Evolutionary conservation across 2,888 invertebrate species (phyloP).

Genomic region (Stenchaetothrips biformis): DNA sequence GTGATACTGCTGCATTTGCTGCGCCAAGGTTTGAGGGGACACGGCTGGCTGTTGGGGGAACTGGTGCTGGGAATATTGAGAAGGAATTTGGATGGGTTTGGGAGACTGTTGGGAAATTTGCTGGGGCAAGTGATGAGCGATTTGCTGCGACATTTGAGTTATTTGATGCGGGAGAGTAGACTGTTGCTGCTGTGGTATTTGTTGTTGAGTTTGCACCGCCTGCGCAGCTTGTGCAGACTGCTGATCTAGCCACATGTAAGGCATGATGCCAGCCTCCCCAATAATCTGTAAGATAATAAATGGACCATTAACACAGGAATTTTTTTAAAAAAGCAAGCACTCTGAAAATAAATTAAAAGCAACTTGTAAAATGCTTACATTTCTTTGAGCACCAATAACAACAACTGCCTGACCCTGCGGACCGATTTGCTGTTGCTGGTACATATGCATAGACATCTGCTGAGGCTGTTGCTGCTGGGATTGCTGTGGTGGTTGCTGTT

Average conservation of each 20-base stretch:
- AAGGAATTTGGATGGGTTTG: background rate
- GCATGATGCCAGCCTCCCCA: background rate
- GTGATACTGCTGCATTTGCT: background rate
- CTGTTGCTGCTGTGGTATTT: background rate
- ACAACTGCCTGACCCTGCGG: background rate
- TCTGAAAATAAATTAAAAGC: background rate
- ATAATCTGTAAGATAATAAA: background rate
- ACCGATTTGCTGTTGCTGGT: background rate
- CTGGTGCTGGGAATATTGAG: background rate
- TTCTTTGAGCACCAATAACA: background rate
- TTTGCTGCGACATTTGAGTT: background rate
- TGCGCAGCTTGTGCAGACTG: background rate
- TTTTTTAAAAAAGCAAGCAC: background rate
- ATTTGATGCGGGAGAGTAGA: background rate
- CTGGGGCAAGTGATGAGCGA: background rate
- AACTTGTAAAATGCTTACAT: background rate
- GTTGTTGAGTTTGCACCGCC: background rate
- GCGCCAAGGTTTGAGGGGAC: background rate
- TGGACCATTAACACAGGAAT: background rate
- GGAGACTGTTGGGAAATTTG: background rate
- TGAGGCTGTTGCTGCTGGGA: background rate
- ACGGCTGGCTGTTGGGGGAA: background rate
- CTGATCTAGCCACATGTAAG: background rate
- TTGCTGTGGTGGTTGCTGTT: background rate
- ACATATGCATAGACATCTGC: background rate